Conservation (phyloP, 2,888 invertebrate species). For the Metopia argyrocephala region DNA sequence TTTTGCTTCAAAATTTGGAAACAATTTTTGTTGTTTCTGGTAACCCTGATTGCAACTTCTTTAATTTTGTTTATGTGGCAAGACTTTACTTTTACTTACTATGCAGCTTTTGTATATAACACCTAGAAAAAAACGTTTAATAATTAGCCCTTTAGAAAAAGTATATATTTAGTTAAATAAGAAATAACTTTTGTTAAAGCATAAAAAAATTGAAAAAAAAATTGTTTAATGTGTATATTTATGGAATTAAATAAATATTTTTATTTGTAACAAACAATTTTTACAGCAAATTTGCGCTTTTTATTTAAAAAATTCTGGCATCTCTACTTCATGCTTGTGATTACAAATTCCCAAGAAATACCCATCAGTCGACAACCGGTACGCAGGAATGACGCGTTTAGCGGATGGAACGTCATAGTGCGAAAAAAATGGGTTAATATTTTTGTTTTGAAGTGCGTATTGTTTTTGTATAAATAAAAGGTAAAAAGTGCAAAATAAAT, state of each 20-base stretch:
- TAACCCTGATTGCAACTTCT: too few relatives aligned
- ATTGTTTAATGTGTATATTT: too few relatives aligned
- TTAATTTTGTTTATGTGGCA: too few relatives aligned
- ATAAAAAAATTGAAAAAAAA: too few relatives aligned
- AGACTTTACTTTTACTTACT: neutral
- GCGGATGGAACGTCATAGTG: slow-evolving; percentile 29
- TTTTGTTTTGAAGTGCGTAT: slow-evolving; percentile 20
- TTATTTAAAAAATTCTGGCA: slow-evolving; percentile 15
- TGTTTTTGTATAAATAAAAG: slow-evolving; percentile 21
- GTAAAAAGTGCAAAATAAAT: neutral
- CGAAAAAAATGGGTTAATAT: slow-evolving; percentile 4
- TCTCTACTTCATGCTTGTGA: neutral
- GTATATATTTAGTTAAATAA: neutral
- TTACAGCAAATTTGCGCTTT: neutral
- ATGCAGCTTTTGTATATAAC: neutral
- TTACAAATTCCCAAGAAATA: slow-evolving; percentile 34
- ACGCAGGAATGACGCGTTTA: slow-evolving; percentile 57
- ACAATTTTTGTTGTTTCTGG: too few relatives aligned
- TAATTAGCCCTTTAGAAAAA: too few relatives aligned
- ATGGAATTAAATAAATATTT: too few relatives aligned
- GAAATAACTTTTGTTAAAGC: neutral
- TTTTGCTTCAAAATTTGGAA: too few relatives aligned
- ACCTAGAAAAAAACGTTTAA: too few relatives aligned
- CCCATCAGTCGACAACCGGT: slow-evolving; percentile 65
- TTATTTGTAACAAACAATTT: too few relatives aligned